Conservation (phyloP, 1,140 invertebrate genomes). For the Drosophila kohkoa region DNA sequence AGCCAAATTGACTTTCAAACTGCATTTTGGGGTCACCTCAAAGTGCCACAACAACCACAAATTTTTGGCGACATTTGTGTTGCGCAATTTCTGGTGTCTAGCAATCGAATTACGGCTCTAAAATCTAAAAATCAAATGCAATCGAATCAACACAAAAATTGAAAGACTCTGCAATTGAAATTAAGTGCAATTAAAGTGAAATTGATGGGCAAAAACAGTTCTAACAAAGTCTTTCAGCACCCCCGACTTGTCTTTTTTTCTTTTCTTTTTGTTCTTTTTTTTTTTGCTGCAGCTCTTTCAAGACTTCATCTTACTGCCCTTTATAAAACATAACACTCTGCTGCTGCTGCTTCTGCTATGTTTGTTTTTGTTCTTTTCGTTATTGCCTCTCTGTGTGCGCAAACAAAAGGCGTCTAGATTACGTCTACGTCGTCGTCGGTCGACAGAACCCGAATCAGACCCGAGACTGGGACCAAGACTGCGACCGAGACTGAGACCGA, state of each 20-base stretch:
- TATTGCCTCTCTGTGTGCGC: conserved; percentile 22
- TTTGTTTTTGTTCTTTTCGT: conserved; percentile 48
- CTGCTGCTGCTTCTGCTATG: not conserved
- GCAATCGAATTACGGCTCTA: conserved; percentile 51
- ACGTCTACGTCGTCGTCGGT: conserved; percentile 42
- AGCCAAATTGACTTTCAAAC: conserved; percentile 38
- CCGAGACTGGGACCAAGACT: conserved; percentile 1
- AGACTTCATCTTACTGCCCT: conserved; percentile 22
- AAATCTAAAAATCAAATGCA: conserved; percentile 66
- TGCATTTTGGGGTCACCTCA: conserved; percentile 15
- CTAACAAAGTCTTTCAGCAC: not conserved
- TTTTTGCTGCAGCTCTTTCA: not conserved
- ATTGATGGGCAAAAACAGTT: conserved; percentile 48
- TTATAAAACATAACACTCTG: conserved; percentile 24
- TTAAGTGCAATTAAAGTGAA: conserved; percentile 71
- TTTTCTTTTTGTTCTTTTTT: no score
- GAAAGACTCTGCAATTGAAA: conserved; percentile 59
- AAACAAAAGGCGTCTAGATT: conserved; percentile 63
- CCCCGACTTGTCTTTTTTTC: no score
- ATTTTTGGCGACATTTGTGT: conserved; percentile 38
- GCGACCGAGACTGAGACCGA: not conserved
- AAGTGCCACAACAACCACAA: conserved; percentile 40
- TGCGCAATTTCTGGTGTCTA: conserved; percentile 63
- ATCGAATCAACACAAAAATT: conserved; percentile 20
- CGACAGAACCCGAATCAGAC: conserved; percentile 18